Percentiles rank a stretch among this genome's conserved stretches.
phyloP scores from a whole-genome alignment of 2,888 invertebrate genomes.

The Nemotelus pantherinus region DNA sequence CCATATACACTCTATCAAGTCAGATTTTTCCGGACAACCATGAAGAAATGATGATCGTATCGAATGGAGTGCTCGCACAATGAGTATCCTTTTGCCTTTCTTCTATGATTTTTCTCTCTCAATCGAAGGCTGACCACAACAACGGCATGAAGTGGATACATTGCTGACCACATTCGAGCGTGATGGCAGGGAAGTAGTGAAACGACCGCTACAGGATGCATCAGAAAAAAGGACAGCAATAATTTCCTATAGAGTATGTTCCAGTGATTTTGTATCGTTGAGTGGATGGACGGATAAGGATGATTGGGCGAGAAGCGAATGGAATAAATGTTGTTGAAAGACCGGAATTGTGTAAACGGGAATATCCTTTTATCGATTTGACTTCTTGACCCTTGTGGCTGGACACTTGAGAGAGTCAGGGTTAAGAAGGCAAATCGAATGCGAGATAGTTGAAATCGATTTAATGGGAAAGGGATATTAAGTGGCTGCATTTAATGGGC shows the following conservation, averaged over 20 bases:
- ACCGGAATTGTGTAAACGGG: slow-evolving; percentile 47
- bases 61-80: neutral
- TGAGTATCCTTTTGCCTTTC: slow-evolving; percentile 14
- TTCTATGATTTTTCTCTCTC: neutral
- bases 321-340: slow-evolving; percentile 11
- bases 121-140: slow-evolving; percentile 24
- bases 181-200: slow-evolving; percentile 6
- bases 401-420: slow-evolving; percentile 3
- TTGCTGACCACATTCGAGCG: slow-evolving; percentile 24
- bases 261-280: too few relatives aligned
- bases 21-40: slow-evolving; percentile 21
- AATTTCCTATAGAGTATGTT: too few relatives aligned
- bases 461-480: neutral
- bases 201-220: neutral
- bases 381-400: slow-evolving; percentile 48
- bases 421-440: neutral
- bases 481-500: slow-evolving; percentile 27
- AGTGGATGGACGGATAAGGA: too few relatives aligned
- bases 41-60: slow-evolving; percentile 23
- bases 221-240: neutral
- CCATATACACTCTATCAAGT: slow-evolving; percentile 6
- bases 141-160: slow-evolving; percentile 7
- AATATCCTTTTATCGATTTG: slow-evolving; percentile 48
- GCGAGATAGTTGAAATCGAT: neutral
- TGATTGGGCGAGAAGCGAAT: neutral